Conservation (phyloP, 2,113 vertebrate genomes). For the Cranoglanis bouderius region DNA sequence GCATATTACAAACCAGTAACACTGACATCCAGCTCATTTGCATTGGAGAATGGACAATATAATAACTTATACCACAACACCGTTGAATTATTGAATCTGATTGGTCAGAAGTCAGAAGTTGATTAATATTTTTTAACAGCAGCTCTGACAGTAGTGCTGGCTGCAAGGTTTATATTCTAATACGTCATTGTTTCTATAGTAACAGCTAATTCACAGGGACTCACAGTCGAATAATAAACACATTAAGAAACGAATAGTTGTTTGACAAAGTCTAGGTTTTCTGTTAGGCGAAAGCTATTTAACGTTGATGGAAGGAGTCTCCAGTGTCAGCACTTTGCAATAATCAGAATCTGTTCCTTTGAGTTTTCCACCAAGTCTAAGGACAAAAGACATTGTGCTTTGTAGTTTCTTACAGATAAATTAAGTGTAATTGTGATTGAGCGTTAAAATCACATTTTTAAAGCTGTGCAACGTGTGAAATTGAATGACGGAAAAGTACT, state of each 20-base stretch:
- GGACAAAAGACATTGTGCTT: neutral
- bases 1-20: neutral
- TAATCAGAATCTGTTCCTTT: neutral
- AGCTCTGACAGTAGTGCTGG: neutral
- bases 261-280: too few relatives aligned
- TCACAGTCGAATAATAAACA: neutral
- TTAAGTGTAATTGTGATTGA: neutral
- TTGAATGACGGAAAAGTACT: neutral
- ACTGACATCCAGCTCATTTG: neutral
- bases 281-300: too few relatives aligned
- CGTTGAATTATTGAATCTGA: conserved; percentile 2
- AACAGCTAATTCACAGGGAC: neutral
- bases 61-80: neutral
- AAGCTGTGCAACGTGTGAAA: too few relatives aligned
- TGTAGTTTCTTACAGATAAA: neutral
- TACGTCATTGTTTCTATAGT: neutral
- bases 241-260: neutral
- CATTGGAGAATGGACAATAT: neutral
- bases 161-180: neutral
- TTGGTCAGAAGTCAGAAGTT: neutral
- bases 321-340: neutral
- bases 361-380: neutral
- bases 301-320: too few relatives aligned
- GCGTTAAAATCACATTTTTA: neutral
- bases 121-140: neutral